A percentile compares a stretch with the other conserved stretches of the same genome.
These are phyloP conservation scores for Dendrocincla fuliginosa DNA, from an alignment of 2,797 vertebrate genomes.

Conservation along the genomic window DNA sequence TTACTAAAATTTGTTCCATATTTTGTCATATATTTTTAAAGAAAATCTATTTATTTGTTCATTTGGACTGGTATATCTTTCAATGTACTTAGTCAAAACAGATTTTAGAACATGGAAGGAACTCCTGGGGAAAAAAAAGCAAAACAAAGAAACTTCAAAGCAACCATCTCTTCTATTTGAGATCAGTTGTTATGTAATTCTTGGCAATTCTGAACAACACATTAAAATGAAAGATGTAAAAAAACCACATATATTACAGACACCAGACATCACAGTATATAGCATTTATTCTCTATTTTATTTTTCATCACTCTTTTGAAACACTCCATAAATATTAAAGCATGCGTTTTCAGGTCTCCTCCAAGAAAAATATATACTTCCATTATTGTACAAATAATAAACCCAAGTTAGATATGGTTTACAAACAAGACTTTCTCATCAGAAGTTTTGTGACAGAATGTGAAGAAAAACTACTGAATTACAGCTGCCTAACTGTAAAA, in stretches of 20 bases:
- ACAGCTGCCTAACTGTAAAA: neutral
- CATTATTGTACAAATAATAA: neutral
- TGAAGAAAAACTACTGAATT: neutral
- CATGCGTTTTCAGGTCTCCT: neutral
- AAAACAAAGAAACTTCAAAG: neutral
- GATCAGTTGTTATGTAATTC: neutral
- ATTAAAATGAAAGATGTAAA: neutral
- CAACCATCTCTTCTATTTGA: neutral
- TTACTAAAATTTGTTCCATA: neutral
- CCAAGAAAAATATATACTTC: neutral
- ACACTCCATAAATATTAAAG: neutral
- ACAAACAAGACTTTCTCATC: neutral
- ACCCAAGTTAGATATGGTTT: neutral
- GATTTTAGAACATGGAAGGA: neutral
- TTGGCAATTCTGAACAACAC: neutral
- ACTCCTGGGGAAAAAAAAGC: neutral
- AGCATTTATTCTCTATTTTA: neutral
- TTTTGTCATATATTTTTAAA: neutral
- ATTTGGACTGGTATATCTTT: neutral
- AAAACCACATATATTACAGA: neutral
- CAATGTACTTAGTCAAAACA: neutral
- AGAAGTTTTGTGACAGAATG: neutral
- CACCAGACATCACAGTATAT: neutral
- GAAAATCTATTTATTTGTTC: neutral
- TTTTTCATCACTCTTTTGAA: neutral